Base-by-base conservation (phyloP, 2,888 invertebrate species). In the Nowickia ferox region DNA sequence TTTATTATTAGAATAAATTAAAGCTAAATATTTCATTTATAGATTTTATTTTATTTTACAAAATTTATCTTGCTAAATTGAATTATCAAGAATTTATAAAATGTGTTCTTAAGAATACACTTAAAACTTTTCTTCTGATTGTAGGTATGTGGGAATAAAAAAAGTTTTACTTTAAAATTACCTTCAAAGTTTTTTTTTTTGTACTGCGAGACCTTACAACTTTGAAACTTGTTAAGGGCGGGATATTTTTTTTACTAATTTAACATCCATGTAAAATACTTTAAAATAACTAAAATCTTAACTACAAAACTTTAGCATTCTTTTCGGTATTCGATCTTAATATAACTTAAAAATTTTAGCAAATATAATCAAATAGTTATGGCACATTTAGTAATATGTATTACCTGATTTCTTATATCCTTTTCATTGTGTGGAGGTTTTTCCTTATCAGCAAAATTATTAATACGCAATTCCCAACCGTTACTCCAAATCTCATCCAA, bases 371-470 rank as follows among this genome's bases (percentile, higher is more conserved):
- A 17, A 11, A 30, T 40, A 19, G 44, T n/a, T 53, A n/a, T 68
- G 13, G 1, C 13, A 38, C 10, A 65, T 65, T 46, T 46, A 42
- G 8, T 15, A 46, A 42, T 53, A n/a, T n/a, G n/a, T n/a, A 63
- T 81, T 93, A 95, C 95, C 95, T 96, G 96, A 89, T 94, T 95
- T 92, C 95, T 94, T 89, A 96, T 95, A 92, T 95, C 94, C 91
- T 95, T 95, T 89, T 95, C 95, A 88, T 91, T 93, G 92, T 96
- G 95, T 53, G 95, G 94, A 69, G 94, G 93, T 91, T 95, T 95
- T 90, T 95, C 95, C 90, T 95, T 95, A 92, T 96, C 96, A 88
- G 94, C 94, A 89, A 95, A 95, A 90, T 96, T 96, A 92, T 96
- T 96, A 90, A 96, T 96, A 88, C 96, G 94, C 90, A 96, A 94